Conservation (phyloP, 2,888 invertebrate genomes). For the Dicranocentrus wangi region DNA sequence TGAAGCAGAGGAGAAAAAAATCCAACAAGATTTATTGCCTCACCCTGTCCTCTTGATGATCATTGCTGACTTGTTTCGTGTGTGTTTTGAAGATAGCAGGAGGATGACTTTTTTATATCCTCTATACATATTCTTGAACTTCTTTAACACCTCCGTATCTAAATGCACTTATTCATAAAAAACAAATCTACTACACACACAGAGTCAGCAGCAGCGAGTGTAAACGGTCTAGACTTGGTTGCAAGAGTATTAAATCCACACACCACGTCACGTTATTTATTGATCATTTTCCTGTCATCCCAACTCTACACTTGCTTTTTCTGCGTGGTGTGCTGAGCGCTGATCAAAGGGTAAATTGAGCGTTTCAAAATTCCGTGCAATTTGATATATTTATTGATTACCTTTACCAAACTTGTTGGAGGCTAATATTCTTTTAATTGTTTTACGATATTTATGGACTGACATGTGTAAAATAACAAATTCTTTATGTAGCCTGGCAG, state of each 20-base stretch:
- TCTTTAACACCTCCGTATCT: constrained; percentile 14
- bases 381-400: neutral
- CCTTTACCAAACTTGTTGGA: neutral
- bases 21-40: constrained; percentile 35
- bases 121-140: neutral
- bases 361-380: neutral
- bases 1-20: constrained; percentile 5
- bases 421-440: constrained; percentile 24
- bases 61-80: constrained; percentile 19
- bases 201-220: too few species aligned
- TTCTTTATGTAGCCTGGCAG: neutral
- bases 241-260: neutral
- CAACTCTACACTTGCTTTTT: too few species aligned
- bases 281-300: constrained; percentile 25
- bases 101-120: too few species aligned
- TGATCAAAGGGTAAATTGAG: constrained; percentile 15
- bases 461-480: constrained; percentile 15
- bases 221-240: too few species aligned
- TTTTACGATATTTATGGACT: constrained; percentile 34
- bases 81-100: neutral
- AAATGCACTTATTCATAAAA: too few species aligned
- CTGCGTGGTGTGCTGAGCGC: too few species aligned
- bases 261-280: constrained; percentile 11
- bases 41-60: constrained; percentile 30
- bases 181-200: too few species aligned